phyloP scores from a whole-genome alignment of 2,113 vertebrate genomes.

The Carlito syrichta region DNA sequence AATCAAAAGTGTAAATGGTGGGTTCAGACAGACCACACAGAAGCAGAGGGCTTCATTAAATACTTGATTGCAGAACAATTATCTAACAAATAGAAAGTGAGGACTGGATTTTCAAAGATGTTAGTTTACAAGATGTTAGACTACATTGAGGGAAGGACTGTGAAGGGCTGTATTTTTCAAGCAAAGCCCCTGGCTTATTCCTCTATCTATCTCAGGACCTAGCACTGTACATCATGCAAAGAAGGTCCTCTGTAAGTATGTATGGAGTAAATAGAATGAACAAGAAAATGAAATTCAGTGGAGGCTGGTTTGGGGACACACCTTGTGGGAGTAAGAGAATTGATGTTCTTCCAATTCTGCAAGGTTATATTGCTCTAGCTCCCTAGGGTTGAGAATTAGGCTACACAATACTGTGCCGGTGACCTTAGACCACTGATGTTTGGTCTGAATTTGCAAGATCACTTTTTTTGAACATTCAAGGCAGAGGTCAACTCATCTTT shows the following conservation, averaged over 20 bases:
- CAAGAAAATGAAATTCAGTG: neutral
- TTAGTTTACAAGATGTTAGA: neutral
- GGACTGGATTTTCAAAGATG: neutral
- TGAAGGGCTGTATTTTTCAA: neutral
- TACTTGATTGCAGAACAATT: slow-evolving; percentile 6
- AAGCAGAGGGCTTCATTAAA: slow-evolving; percentile 27
- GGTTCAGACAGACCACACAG: neutral
- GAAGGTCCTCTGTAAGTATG: neutral
- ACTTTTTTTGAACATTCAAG: neutral
- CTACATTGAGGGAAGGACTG: neutral
- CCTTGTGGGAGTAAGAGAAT: neutral
- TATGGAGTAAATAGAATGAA: neutral
- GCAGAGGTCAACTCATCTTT: neutral
- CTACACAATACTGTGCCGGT: neutral
- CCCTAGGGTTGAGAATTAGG: neutral
- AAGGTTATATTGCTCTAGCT: neutral
- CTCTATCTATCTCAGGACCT: neutral
- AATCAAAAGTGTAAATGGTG: slow-evolving; percentile 52
- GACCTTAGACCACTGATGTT: neutral
- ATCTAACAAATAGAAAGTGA: neutral
- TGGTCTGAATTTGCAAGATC: neutral
- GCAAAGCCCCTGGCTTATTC: neutral
- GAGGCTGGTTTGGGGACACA: neutral
- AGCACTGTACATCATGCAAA: neutral
- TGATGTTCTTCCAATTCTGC: neutral